Evolutionary conservation across 2,113 vertebrate genomes (phyloP).

Genomic region (Serranochromis macrocephalus): DNA sequence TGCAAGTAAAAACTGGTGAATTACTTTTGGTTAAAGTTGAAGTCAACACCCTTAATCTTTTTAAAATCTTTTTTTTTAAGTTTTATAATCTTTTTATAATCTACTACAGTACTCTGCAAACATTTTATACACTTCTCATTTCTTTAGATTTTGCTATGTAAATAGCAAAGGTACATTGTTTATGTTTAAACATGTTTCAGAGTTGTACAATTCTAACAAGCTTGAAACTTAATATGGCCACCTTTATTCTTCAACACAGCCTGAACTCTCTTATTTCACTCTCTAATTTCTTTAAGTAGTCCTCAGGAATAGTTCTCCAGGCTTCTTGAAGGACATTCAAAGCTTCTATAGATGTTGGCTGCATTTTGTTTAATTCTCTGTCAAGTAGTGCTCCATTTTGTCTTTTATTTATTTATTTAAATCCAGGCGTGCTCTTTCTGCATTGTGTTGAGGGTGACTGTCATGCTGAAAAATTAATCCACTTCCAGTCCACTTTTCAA

Average conservation of each 20-base stretch:
- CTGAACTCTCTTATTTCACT: not conserved
- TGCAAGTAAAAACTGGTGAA: not conserved
- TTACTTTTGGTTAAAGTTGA: not conserved
- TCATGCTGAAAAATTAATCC: not conserved
- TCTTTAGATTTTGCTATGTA: not conserved
- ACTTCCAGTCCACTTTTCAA: not conserved
- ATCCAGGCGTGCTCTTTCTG: not conserved
- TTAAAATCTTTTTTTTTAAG: not conserved
- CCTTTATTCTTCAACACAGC: not conserved
- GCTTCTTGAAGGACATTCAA: not conserved
- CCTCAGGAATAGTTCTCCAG: not conserved
- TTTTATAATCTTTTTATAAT: not conserved
- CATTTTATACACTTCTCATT: not conserved
- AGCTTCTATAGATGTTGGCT: not conserved
- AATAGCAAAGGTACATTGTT: not conserved
- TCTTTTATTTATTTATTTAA: not conserved
- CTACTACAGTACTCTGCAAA: not conserved
- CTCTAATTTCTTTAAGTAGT: not conserved
- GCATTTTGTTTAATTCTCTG: not conserved
- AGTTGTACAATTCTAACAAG: not conserved
- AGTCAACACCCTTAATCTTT: not conserved
- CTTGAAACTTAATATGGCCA: not conserved
- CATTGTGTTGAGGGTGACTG: not conserved
- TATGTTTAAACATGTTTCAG: not conserved
- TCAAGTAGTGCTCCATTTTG: not conserved